These are phyloP conservation scores for Sebastes diploproa DNA, from an alignment of 2,797 vertebrate species.

Conservation along the genomic window DNA sequence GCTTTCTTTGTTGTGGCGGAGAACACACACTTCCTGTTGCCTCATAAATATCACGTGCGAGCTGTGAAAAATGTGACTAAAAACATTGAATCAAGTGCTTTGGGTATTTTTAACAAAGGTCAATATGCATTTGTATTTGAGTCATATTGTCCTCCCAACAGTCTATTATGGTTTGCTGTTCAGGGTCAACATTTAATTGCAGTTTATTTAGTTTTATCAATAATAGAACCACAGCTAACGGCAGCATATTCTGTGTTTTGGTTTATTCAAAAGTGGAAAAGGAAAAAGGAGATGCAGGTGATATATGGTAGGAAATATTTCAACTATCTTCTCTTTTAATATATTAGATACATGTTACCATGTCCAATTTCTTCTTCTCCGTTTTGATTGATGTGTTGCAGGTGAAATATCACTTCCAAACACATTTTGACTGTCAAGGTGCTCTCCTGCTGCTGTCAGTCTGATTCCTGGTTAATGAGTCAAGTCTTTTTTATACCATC, in stretches of 20 bases:
- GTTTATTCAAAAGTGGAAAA: background rate
- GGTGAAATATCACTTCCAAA: conserved; percentile 5
- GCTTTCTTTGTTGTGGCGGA: background rate
- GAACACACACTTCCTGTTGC: background rate
- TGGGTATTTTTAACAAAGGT: background rate
- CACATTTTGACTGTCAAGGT: conserved; percentile 13
- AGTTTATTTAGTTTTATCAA: background rate
- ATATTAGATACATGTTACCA: background rate
- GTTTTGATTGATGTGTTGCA: conserved; percentile 20
- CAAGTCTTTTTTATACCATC: conserved; percentile 50
- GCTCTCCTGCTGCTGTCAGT: conserved; percentile 32
- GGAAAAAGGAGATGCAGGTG: background rate
- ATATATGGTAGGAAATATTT: background rate
- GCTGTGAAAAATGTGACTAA: background rate
- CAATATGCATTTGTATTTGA: conserved; percentile 16
- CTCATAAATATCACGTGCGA: background rate
- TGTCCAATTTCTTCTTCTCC: background rate
- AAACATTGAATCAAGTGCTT: conserved; percentile 1
- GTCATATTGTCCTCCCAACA: background rate
- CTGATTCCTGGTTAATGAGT: conserved; percentile 46
- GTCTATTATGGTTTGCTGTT: background rate
- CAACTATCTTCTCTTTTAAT: background rate
- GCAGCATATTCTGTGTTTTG: background rate
- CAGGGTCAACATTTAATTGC: conserved; percentile 10
- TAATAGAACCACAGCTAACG: background rate